A percentile compares a stretch with the other conserved stretches of the same genome.
phyloP scores from a whole-genome alignment of 2,113 vertebrate genomes.

The Pogonocichla stellata region DNA sequence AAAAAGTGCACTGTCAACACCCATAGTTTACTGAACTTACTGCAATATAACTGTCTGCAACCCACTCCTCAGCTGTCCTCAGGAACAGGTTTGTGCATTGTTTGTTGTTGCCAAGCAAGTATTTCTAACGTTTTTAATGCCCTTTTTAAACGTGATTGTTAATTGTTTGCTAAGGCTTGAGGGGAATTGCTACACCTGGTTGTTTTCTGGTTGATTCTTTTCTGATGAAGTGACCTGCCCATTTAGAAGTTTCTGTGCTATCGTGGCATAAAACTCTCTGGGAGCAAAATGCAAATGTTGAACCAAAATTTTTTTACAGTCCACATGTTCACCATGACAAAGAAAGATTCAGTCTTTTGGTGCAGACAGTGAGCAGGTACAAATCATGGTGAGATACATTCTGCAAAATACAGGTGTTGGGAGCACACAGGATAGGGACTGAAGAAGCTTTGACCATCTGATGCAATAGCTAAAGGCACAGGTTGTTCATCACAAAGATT shows the following conservation, averaged over 20 bases:
- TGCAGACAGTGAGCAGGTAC: not conserved
- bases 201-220: not conserved
- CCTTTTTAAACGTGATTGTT: not conserved
- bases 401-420: not conserved
- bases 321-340: not conserved
- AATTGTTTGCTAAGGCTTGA: not conserved
- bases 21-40: not conserved
- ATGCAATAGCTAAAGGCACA: not conserved
- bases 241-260: not conserved
- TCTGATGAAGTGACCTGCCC: not conserved
- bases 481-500: not conserved
- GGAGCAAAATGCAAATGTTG: not conserved
- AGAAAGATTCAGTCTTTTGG: not conserved
- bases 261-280: not conserved
- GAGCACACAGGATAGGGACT: not conserved
- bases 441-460: not conserved
- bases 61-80: not conserved
- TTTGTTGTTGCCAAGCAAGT: not conserved
- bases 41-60: not conserved
- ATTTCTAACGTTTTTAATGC: not conserved
- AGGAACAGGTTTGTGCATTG: not conserved
- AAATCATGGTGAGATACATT: not conserved
- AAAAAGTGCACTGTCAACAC: not conserved
- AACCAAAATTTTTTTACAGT: rapidly evolving
- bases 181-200: not conserved